Evolutionary conservation across 2,113 vertebrate species (phyloP).

Genomic region (Neogobius melanostomus): DNA sequence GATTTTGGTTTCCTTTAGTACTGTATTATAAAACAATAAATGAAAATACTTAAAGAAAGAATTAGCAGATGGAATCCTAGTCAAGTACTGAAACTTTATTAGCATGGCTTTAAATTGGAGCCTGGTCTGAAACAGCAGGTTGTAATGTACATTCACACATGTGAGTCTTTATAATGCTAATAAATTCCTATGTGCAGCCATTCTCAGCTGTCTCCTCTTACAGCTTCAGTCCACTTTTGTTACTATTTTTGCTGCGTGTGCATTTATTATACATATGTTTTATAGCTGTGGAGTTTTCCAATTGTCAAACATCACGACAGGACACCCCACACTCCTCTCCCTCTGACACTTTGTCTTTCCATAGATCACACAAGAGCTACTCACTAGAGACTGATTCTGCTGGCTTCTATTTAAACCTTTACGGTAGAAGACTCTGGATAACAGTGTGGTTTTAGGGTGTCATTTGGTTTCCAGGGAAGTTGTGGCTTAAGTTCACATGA

Average conservation of each 20-base stretch:
- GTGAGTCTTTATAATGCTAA: constrained; percentile 4
- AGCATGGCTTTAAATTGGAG: neutral
- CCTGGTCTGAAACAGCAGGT: neutral
- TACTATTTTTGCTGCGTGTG: neutral
- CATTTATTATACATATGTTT: constrained; percentile 8
- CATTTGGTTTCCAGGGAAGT: constrained; percentile 56
- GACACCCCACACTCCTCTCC: constrained; percentile 9
- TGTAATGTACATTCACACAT: constrained; percentile 6
- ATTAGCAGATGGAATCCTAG: neutral
- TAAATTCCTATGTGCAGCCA: neutral
- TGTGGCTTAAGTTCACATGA: constrained; percentile 50
- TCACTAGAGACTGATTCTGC: constrained; percentile 19
- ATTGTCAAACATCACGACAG: constrained; percentile 23
- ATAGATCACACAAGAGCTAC: constrained; percentile 51
- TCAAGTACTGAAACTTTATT: neutral
- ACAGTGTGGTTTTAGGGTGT: constrained; percentile 46
- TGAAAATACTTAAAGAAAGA: neutral
- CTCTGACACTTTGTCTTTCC: constrained; percentile 43
- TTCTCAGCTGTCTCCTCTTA: constrained; percentile 5
- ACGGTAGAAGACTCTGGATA: constrained; percentile 13
- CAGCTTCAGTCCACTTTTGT: constrained; percentile 3
- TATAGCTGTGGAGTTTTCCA: constrained; percentile 29
- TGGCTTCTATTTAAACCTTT: constrained; percentile 35
- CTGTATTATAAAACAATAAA: no score
- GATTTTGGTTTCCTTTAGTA: no score